Evolutionary conservation across 2,888 invertebrate genomes (phyloP).

Genomic region (Polyploca ridens): DNA sequence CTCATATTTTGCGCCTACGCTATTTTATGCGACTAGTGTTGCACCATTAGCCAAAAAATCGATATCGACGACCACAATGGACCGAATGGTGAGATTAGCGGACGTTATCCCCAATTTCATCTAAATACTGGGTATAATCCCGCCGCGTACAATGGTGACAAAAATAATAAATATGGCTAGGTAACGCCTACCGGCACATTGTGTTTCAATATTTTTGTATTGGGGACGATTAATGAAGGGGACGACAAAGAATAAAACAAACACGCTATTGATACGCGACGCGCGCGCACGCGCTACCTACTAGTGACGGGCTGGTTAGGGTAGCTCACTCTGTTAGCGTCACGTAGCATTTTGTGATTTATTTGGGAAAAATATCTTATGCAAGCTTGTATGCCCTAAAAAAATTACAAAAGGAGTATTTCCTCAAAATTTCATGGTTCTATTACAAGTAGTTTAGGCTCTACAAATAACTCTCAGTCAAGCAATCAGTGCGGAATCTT

Average conservation of each 20-base stretch:
- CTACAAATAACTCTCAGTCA: too few relatives aligned
- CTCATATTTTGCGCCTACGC: constrained; percentile 17
- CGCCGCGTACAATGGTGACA: constrained; percentile 76
- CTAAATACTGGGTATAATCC: constrained; percentile 82
- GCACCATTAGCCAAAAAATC: constrained; percentile 53
- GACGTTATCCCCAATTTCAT: constrained; percentile 83
- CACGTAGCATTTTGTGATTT: constrained; percentile 24
- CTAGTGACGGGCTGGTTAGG: constrained; percentile 18
- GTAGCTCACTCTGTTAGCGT: constrained; percentile 29
- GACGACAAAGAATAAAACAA: constrained; percentile 69
- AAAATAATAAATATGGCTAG: constrained; percentile 81
- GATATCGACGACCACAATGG: constrained; percentile 60
- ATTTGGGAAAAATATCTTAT: constrained; percentile 1
- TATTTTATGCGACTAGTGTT: neutral
- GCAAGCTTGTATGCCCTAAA: neutral
- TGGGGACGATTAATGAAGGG: constrained; percentile 72
- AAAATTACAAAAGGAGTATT: too few relatives aligned
- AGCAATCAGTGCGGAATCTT: too few relatives aligned
- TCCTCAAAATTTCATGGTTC: too few relatives aligned
- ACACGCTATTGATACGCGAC: constrained; percentile 65
- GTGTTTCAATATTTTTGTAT: constrained; percentile 76
- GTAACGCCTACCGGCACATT: constrained; percentile 67
- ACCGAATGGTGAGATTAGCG: constrained; percentile 73
- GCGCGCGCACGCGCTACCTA: constrained; percentile 17
- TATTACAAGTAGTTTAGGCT: too few relatives aligned